These are phyloP conservation scores for Gallinago undulata DNA, from an alignment of 2,113 vertebrate genomes.

Conservation along the genomic window DNA sequence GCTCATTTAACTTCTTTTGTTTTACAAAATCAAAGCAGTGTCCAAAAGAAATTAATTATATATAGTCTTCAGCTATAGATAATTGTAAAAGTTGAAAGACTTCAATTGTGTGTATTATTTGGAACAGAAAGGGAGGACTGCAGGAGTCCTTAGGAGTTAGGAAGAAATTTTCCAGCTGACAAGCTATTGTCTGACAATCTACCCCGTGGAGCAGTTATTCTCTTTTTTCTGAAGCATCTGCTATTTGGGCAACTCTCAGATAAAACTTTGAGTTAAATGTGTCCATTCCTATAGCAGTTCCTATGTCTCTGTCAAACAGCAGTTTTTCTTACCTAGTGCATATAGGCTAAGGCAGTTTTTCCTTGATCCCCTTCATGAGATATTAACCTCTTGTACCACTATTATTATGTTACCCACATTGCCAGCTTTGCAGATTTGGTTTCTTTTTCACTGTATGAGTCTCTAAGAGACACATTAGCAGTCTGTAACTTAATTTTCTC, in stretches of 20 bases:
- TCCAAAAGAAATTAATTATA: not conserved
- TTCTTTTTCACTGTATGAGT: slow-evolving; percentile 19
- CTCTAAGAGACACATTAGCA: slow-evolving; percentile 57
- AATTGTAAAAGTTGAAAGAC: not conserved
- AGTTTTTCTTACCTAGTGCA: not conserved
- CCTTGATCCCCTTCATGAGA: not conserved
- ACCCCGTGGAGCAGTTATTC: not conserved
- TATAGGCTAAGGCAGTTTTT: not conserved
- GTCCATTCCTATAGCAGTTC: not conserved
- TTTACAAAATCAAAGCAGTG: not conserved
- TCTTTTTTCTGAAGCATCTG: not conserved
- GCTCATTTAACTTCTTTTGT: not conserved
- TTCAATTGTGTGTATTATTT: not conserved
- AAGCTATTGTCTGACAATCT: not conserved
- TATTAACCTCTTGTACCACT: not conserved
- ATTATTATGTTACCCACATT: not conserved
- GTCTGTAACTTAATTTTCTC: slow-evolving; percentile 71
- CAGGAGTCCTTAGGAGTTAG: not conserved
- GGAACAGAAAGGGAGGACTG: not conserved
- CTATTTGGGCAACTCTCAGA: not conserved
- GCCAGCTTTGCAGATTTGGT: slow-evolving; percentile 27
- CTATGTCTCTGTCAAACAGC: not conserved
- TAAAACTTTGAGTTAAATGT: not conserved
- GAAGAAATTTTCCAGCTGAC: not conserved
- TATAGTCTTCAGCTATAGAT: not conserved